phyloP scores from a whole-genome alignment of 2,113 vertebrate genomes.

The Oenanthe oenanthe region DNA sequence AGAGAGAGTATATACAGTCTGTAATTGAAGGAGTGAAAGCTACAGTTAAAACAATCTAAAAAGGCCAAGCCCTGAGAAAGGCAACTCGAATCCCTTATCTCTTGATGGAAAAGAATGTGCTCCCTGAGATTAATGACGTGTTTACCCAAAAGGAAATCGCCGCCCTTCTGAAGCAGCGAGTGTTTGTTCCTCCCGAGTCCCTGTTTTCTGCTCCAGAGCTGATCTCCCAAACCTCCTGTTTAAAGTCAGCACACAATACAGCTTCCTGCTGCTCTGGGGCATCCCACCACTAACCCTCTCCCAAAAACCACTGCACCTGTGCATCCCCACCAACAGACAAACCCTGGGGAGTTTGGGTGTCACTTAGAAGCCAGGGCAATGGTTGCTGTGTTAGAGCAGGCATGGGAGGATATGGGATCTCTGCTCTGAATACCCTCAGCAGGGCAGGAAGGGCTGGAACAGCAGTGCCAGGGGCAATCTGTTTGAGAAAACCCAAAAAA shows the following conservation, averaged over 20 bases:
- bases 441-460: background rate
- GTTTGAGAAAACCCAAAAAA: background rate
- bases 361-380: accelerated
- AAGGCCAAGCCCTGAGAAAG: constrained; percentile 65
- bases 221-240: constrained; percentile 66
- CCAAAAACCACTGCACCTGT: background rate
- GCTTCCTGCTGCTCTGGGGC: constrained; percentile 32
- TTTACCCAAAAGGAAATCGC: constrained; percentile 94
- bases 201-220: constrained; percentile 74
- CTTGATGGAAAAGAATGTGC: constrained; percentile 91
- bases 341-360: background rate
- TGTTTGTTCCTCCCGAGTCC: constrained; percentile 81
- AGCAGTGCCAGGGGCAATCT: accelerated
- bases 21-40: constrained; percentile 27
- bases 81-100: constrained; percentile 82
- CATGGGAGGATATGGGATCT: accelerated
- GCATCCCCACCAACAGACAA: accelerated
- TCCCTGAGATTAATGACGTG: constrained; percentile 92
- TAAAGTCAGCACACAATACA: constrained; percentile 38
- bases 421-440: background rate
- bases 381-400: accelerated
- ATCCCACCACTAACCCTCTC: constrained; percentile 15
- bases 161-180: constrained; percentile 89
- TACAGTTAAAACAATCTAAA: constrained; percentile 59
- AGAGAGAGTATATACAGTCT: constrained; percentile 23